Base-by-base conservation (phyloP, 2,113 vertebrate species). In the Salminus brasiliensis region DNA sequence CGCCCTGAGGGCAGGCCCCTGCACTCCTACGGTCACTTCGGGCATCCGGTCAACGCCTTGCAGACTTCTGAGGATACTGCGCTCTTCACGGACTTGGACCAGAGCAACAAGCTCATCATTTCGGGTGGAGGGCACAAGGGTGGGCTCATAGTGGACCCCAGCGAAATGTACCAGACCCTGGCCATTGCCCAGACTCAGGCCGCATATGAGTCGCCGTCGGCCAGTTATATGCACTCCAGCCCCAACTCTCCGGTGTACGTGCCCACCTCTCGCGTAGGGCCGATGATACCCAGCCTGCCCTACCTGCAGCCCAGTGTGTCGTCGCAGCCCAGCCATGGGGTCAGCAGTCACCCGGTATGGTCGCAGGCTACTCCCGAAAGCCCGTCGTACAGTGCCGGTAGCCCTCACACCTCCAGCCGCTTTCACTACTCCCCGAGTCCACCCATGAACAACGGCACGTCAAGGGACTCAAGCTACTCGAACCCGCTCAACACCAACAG, bases 81-180 rank as follows among this genome's bases (percentile, higher is more conserved):
- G 84, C 95, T 97, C 47, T 97, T 99, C 88, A 94, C 96, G 90
- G 97, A 98, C 89, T 92, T 98, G 84, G 97, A 98, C 86, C 96
- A 97, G 91, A 93, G 94, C 88, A 94, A 94, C 87, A 98, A 98
- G 84, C 94, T 98, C 72, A 93, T 98, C 86, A 94, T 97, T 89
- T 92, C 96, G 87, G 88, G 95, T 80, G 95, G 94, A 72, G 91
- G 93, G 82, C 90, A 96, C 88, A 96, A 97, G 88, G 88, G 93
- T 85, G 85, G 92, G 81, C 68, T 94, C 67, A 88, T 94, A 72
- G 92, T 94, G 83, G 96, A 96, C 90, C 94, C 95, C 87, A 93
- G 93, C 86, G 97, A 98, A 90, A 98, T 99, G 97, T 99, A 98
- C 88, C 96, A 97, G 87, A 97, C 96, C 78, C 92, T 97, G 85